Base-by-base conservation (phyloP, 2,797 vertebrate genomes). In the Cynodonichthys magdalenae region DNA sequence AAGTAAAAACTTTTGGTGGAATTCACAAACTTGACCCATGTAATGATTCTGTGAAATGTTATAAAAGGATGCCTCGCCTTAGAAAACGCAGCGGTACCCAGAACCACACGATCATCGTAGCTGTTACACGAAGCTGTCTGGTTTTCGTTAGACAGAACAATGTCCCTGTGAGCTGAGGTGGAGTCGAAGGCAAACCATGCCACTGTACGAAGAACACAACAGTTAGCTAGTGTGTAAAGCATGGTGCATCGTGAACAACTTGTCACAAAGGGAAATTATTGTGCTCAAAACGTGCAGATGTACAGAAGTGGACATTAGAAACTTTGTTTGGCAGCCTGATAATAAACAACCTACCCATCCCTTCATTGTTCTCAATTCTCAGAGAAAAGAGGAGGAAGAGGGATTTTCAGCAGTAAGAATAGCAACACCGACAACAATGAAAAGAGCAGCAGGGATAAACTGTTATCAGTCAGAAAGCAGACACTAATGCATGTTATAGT, bases 111-210 rank as follows among this genome's bases (percentile, higher is more conserved):
- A 82, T 99, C 98, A 0, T 99, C 98, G 0, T 99, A 99, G 89
- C 98, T 99, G 87, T 94, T 99, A 80, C 98, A 99, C 29, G 91
- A 93, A 41, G 96, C 96, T 0, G 97, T 97, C 87, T 95, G 96
- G 92, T 98, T 98, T 63, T 99, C 97, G 0, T 98, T 98, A 0
- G 95, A 92, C 70, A 99, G 87, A 34, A 97, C 95, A 4, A 99
- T 98, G 92, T 99, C 98, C 58, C 95, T 93, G 79, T 99, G 98
- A 60, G 96, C 96, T 19, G 96, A 96, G 70, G 89, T 94, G 65
- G 97, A 94, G 82, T 99, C 98, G 7, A 99, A 99, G 63, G 95
- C 94, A 91, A 99, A 99, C 95, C 97, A 99, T 0, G 98, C 98
- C 94, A 99, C 98, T 99, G 90, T 1, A n/a, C 50, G 20, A 50